Base-by-base conservation (phyloP, 2,888 invertebrate species). In the Iselma pallidipennis region DNA sequence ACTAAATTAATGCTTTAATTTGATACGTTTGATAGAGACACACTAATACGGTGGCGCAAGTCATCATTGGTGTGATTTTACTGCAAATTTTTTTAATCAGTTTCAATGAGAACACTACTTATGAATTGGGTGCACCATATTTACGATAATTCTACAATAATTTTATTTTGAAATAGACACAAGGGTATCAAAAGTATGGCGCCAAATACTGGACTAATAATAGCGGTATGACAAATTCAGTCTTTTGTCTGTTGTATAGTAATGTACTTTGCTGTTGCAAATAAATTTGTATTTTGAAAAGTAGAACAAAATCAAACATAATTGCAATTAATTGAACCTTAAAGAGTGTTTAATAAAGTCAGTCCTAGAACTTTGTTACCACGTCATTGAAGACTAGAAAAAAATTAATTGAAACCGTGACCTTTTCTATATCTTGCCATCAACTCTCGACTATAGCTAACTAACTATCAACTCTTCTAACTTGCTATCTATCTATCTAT, bases 351-450 rank as follows among this genome's bases (percentile, higher is more conserved):
- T 33, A 33, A 33, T 37, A 37, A 16, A 37, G 9, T 33, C 14
- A 42, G 45, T 45, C 45, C 45, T 45, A 45, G 45, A 45, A 45
- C 45, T 45, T 45, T 45, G 45, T 23, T 45, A 45, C 45, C 12
- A 23, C 21, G 45, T n/a, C 45, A 45, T 45, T 45, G 45, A 4
- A 12, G 45, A 23, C 1, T 23, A 19, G 9, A 45, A 45, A 45
- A 45, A 23, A 45, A 23, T 21, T 45, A 45, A 45, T 45, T 45
- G 45, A 45, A 45, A 45, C 45, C 45, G 23, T 45, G 45, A 45
- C 45, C 45, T 45, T 45, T 45, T 45, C 45, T 45, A 45, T 45
- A 23, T 12, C 19, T 45, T 23, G 6, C 45, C 23, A 45, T 21
- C 45, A 45, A 45, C 45, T 45, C 23, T 37, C 37, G 12, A 4